Evolutionary conservation across 2,888 invertebrate genomes (phyloP).

Genomic region (Noctuana brunneofusca): DNA sequence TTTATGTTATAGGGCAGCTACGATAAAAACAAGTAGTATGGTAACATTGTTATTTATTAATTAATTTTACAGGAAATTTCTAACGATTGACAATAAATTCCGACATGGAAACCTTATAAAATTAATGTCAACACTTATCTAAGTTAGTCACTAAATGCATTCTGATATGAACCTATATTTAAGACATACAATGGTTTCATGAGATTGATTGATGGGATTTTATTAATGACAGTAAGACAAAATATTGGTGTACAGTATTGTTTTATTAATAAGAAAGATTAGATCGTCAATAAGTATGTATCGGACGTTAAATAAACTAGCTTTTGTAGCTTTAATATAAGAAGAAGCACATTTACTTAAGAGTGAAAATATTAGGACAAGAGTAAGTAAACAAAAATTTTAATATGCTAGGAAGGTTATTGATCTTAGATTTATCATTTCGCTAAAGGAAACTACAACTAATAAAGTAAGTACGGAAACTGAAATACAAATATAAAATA

Average conservation of each 20-base stretch:
- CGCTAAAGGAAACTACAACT: slow-evolving; percentile 20
- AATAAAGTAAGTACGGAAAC: slow-evolving; percentile 12
- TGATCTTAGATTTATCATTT: slow-evolving; percentile 12
- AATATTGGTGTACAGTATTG: slow-evolving; percentile 6
- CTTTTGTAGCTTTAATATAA: slow-evolving; percentile 13
- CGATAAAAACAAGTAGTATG: slow-evolving; percentile 46
- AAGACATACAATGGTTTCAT: not conserved
- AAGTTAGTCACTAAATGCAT: slow-evolving; percentile 66
- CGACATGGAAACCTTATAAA: slow-evolving; percentile 75
- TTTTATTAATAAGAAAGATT: slow-evolving; percentile 22
- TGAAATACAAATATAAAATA: slow-evolving; percentile 45
- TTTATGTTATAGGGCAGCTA: not conserved
- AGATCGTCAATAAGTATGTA: slow-evolving; percentile 14
- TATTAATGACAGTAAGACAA: slow-evolving; percentile 13
- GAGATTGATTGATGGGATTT: slow-evolving; percentile 34
- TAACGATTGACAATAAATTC: slow-evolving; percentile 80
- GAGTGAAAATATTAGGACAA: slow-evolving; percentile 1
- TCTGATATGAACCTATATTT: slow-evolving; percentile 72
- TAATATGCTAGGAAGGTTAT: slow-evolving; percentile 2
- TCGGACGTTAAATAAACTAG: slow-evolving; percentile 17
- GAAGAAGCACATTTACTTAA: slow-evolving; percentile 14
- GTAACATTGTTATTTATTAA: slow-evolving; percentile 82
- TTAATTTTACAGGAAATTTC: slow-evolving; percentile 79
- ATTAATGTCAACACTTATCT: slow-evolving; percentile 79
- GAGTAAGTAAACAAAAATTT: not conserved